These are phyloP conservation scores for Argyresthia albistria DNA, from an alignment of 2,888 invertebrate species.

Conservation along the genomic window DNA sequence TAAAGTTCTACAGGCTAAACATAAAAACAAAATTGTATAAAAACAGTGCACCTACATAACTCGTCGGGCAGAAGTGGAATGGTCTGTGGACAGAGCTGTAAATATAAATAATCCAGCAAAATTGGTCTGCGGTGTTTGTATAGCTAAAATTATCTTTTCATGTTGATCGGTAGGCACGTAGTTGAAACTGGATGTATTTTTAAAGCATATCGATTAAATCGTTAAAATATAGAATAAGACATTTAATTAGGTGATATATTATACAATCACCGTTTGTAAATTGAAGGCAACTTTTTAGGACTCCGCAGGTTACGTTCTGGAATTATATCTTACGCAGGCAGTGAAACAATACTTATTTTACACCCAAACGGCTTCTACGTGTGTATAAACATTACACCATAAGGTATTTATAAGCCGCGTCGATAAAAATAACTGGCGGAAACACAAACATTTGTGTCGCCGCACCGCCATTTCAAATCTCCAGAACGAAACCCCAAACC, in stretches of 20 bases:
- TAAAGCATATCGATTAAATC: background rate
- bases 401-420: too few relatives aligned
- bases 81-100: conserved; percentile 21
- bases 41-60: conserved; percentile 1
- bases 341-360: too few relatives aligned
- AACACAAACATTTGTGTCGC: too few relatives aligned
- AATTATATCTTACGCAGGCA: too few relatives aligned
- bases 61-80: conserved; percentile 32
- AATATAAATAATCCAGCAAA: background rate
- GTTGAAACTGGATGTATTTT: background rate
- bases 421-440: background rate
- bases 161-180: conserved; percentile 2
- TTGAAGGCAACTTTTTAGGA: background rate
- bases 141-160: background rate
- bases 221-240: background rate
- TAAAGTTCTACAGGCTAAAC: conserved; percentile 29
- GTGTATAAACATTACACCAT: too few relatives aligned
- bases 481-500: background rate
- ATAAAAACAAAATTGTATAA: conserved; percentile 27
- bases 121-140: too few relatives aligned
- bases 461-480: background rate
- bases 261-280: background rate
- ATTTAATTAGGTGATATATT: background rate
- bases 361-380: too few relatives aligned
- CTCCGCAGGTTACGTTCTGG: too few relatives aligned